phyloP scores from a whole-genome alignment of 1,140 invertebrate genomes.

The Papilio helenus region DNA sequence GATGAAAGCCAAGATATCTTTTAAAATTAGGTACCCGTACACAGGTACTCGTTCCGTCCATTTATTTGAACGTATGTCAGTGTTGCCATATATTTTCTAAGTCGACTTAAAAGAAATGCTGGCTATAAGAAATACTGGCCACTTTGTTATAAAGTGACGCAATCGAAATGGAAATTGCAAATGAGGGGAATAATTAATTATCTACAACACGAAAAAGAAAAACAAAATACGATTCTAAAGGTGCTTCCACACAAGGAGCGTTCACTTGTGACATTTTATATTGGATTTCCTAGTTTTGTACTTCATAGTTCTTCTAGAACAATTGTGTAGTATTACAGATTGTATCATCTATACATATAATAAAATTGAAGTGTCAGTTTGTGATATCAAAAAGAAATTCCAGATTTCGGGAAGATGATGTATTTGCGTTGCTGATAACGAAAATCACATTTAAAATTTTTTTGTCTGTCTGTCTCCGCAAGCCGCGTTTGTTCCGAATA shows the following conservation, averaged over 20 bases:
- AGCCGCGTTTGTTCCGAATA: too few species aligned
- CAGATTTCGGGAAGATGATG: too few species aligned
- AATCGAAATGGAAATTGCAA: constrained; percentile 50
- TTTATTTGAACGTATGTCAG: constrained; percentile 23
- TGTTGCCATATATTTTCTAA: constrained; percentile 4
- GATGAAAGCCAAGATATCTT: constrained; percentile 36
- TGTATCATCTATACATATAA: too few species aligned
- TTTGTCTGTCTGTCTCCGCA: too few species aligned
- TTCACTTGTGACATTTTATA: not conserved
- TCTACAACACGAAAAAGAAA: constrained; percentile 47
- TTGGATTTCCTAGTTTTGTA: not conserved
- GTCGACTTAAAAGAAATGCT: constrained; percentile 13
- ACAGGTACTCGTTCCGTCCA: constrained; percentile 30
- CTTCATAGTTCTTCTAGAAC: not conserved
- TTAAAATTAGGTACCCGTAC: constrained; percentile 33
- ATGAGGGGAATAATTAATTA: constrained; percentile 62
- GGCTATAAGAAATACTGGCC: constrained; percentile 2
- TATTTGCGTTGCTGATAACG: too few species aligned
- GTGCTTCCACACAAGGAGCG: not conserved
- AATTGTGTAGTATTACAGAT: too few species aligned
- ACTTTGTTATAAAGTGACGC: constrained; percentile 31
- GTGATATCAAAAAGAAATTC: too few species aligned
- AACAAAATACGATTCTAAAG: constrained; percentile 18
- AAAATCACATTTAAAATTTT: too few species aligned
- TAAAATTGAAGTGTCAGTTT: too few species aligned